Percentiles rank a stretch among this genome's conserved stretches.
These are phyloP conservation scores for Cyclargus thomasi DNA, from an alignment of 1,140 invertebrate species.

Conservation along the genomic window DNA sequence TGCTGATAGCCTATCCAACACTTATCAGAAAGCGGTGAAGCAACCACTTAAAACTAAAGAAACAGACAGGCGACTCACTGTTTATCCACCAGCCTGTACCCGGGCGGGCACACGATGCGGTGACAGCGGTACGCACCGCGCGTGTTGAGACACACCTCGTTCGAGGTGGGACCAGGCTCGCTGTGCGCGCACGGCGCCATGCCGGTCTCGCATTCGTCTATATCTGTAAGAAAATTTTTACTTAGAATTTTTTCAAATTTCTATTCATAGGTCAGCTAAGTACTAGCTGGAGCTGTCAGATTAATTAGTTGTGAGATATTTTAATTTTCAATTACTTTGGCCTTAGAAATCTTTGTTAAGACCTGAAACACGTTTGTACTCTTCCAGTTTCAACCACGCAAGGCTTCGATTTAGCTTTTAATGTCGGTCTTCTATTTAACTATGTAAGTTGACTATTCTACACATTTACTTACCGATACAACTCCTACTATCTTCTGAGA, in stretches of 20 bases:
- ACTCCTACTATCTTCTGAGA: conserved; percentile 81
- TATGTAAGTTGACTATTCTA: too few species aligned
- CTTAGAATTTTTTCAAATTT: conserved; percentile 10
- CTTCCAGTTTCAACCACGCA: too few species aligned
- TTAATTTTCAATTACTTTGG: too few species aligned
- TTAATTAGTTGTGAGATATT: too few species aligned
- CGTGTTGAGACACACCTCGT: conserved; percentile 94
- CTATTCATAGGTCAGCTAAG: background rate
- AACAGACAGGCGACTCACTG: conserved; percentile 39
- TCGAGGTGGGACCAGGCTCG: conserved; percentile 68
- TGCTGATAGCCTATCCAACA: too few species aligned
- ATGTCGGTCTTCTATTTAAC: too few species aligned
- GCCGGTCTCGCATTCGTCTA: conserved; percentile 87
- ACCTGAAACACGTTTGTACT: too few species aligned
- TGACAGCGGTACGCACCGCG: conserved; percentile 91
- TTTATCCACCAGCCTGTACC: conserved; percentile 77
- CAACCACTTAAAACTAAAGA: background rate
- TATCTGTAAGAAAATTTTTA: conserved; percentile 76
- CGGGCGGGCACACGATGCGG: conserved; percentile 86
- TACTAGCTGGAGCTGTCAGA: too few species aligned
- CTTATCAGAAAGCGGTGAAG: too few species aligned
- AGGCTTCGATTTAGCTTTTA: too few species aligned
- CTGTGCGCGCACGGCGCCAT: conserved; percentile 78
- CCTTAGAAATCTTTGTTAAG: too few species aligned
- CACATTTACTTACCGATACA: conserved; percentile 80